Evolutionary conservation across 1,140 invertebrate species (phyloP).

Genomic region (Bombus pascuorum): DNA sequence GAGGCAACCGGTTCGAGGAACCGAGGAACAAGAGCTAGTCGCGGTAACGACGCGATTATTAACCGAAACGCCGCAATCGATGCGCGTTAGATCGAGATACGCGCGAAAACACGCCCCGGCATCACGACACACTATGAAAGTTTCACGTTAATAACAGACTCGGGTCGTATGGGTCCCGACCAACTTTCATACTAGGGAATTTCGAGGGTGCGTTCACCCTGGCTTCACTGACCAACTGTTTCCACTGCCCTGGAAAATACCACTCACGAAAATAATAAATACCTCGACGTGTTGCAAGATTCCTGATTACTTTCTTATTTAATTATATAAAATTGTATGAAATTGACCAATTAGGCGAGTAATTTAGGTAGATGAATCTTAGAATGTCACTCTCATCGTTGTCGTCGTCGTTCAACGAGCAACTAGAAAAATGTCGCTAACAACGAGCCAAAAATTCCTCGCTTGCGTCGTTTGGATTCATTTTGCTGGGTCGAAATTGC

Average conservation of each 20-base stretch:
- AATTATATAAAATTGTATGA: too few relatives aligned
- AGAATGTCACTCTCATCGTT: too few relatives aligned
- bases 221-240: background rate
- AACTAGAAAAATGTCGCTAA: too few relatives aligned
- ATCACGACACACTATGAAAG: background rate
- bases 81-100: slow-evolving; percentile 40
- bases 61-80: slow-evolving; percentile 45
- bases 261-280: background rate
- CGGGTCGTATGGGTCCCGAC: background rate
- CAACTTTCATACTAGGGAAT: background rate
- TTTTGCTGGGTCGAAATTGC: too few relatives aligned
- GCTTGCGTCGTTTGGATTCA: too few relatives aligned
- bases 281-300: background rate
- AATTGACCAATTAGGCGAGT: too few relatives aligned
- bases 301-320: background rate
- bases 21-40: background rate
- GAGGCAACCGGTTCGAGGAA: background rate
- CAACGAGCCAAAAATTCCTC: too few relatives aligned
- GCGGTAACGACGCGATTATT: slow-evolving; percentile 33
- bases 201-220: background rate
- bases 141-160: slow-evolving; percentile 27
- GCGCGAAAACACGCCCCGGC: background rate
- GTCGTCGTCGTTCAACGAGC: too few relatives aligned
- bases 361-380: too few relatives aligned
- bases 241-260: background rate